Base-by-base conservation (phyloP, 1,140 invertebrate species). In the Medauroidea extradentata region DNA sequence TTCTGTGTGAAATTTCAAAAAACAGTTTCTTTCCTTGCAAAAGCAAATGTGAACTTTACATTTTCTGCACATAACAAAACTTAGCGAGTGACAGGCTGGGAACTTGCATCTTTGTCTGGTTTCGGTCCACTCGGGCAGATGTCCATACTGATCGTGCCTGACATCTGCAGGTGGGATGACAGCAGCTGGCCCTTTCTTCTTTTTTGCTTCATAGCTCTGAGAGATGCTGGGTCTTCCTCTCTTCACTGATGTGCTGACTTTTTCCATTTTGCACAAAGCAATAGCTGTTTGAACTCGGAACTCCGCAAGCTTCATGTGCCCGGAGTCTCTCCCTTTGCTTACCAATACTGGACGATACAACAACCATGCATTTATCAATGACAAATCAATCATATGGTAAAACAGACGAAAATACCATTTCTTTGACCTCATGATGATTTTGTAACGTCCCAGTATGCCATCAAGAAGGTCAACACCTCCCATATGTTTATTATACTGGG, bases 401-500 rank as follows among this genome's bases (percentile, higher is more conserved):
- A 78, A 77, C 24, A 79, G 61, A 59, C 73, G 48, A 16, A 72
- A 60, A 57, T 73, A 71, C 72, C 73, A 78, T 64, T 77, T 72
- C 63, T 68, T 46, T 46, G 5, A 46, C 44, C 44, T 46, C 44
- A 46, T 46, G 18, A 21, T 46, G 44, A 70, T 71, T 29, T 71
- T 67, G 29, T 71, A 71, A 14, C 23, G 59, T 0, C 62, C 64
- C 67, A 70, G 65, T 14, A 68, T 65, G 57, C 66, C 64, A 54
- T 71, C 66, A 16, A 70, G 57, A 1, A 69, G 52, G 42, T 46
- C 44, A 71, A 64, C 70, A 29, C 62, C 67, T 13, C 71, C 71
- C 44, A 72, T 66, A 34, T 64, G 57, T 39, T 55, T 62, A 55
- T 69, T 69, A 57, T 69, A 69, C 19, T 57, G 38, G 39, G 42